These are phyloP conservation scores for Chiloscyllium punctatum DNA, from an alignment of 2,797 vertebrate genomes.

Conservation along the genomic window DNA sequence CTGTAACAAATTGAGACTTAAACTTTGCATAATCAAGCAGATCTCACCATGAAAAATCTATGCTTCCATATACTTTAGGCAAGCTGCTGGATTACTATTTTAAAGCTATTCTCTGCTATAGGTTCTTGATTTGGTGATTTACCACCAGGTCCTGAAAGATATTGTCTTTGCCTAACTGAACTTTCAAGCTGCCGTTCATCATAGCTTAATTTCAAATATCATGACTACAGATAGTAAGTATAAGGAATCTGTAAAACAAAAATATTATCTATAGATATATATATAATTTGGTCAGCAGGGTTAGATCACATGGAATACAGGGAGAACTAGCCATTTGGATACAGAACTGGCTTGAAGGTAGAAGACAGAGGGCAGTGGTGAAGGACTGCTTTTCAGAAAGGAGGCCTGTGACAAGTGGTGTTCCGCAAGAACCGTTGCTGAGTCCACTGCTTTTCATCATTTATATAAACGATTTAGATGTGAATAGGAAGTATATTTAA, in stretches of 20 bases:
- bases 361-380: too few relatives aligned
- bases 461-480: too few relatives aligned
- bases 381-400: too few relatives aligned
- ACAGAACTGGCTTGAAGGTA: too few relatives aligned
- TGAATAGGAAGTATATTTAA: too few relatives aligned
- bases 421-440: too few relatives aligned
- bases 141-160: neutral
- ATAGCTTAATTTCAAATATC: neutral
- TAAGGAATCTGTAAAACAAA: neutral
- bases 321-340: too few relatives aligned
- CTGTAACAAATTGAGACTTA: neutral
- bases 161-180: neutral
- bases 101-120: neutral
- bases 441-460: too few relatives aligned
- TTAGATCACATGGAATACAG: too few relatives aligned
- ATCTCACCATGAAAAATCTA: constrained; percentile 19
- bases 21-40: neutral
- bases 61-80: neutral
- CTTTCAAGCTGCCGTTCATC: neutral
- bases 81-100: neutral
- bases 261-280: neutral
- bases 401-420: too few relatives aligned
- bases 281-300: neutral
- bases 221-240: neutral
- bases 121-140: neutral